Base-by-base conservation (phyloP, 2,888 invertebrate genomes). In the Sycophila texana region DNA sequence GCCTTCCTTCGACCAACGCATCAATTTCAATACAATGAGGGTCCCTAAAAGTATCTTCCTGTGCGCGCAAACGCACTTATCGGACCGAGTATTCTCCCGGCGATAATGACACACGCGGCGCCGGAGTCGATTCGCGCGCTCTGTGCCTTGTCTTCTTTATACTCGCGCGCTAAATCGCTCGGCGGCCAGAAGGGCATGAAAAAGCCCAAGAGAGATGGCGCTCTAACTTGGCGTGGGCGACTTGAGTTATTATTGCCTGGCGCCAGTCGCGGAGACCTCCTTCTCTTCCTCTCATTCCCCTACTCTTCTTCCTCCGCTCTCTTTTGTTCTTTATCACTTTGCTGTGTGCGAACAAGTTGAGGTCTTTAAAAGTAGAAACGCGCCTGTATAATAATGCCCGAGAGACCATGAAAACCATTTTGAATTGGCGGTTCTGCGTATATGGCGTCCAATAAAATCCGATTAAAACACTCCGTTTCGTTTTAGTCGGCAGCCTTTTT, bases 191-290 rank as follows among this genome's bases (percentile, higher is more conserved):
- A 63, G 63, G 13, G 63, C n/a, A 39, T 16, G 47, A 61, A 39
- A 61, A 61, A 61, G 39, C 39, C 39, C 39, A 10, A 39, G 39
- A 39, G 83, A 75, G 80, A 81, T 74, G 81, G 79, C 83, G 73
- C 85, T 58, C 49, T 14, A 49, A 58, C 83, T 81, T 20, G 70
- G 86, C 86, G 87, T 88, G 88, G 87, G 88, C 85, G 87, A 86
- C 20, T 49, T 84, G 82, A 84, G 86, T 87, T 88, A 87, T 88
- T 88, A 88, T 87, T 86, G 87, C 86, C 82, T 83, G 87, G 87
- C 88, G 87, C 87, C 88, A 86, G 84, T 83, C 63, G 83, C 81
- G 83, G 83, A 83, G 83, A 5, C 10, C 39, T 10, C 39, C 39
- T 10, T 7, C 39, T 7, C 10, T 39, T 39, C 39, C 39, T 39